These are phyloP conservation scores for Trissolcus basalis DNA, from an alignment of 1,140 invertebrate genomes.

Conservation along the genomic window DNA sequence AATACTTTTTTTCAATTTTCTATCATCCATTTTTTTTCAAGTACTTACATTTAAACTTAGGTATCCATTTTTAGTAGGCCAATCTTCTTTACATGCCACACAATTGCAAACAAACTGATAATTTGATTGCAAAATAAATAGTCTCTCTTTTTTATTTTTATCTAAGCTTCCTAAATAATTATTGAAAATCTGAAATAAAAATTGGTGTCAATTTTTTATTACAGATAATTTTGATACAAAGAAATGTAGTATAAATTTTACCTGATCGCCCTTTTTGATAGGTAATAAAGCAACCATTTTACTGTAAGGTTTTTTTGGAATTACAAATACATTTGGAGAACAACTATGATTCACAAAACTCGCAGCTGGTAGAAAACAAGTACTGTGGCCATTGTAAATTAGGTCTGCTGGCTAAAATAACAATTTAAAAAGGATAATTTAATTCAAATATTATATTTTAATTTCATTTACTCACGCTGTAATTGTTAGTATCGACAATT, in stretches of 20 bases:
- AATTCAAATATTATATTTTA: too few species aligned
- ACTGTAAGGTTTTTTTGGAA: slow-evolving; percentile 75
- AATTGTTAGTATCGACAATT: too few species aligned
- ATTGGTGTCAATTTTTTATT: neutral
- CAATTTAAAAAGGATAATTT: too few species aligned
- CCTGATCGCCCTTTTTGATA: slow-evolving; percentile 81
- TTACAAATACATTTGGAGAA: slow-evolving; percentile 87
- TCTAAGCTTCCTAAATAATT: neutral
- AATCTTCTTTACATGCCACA: slow-evolving; percentile 44
- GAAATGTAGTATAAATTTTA: slow-evolving; percentile 10
- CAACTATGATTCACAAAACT: slow-evolving; percentile 96
- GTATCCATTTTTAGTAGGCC: slow-evolving; percentile 25
- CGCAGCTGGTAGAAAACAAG: slow-evolving; percentile 73
- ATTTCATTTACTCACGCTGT: too few species aligned
- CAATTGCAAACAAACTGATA: slow-evolving; percentile 45
- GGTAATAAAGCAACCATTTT: slow-evolving; percentile 71
- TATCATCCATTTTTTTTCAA: neutral
- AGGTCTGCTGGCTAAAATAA: slow-evolving; percentile 3
- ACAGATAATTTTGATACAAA: too few species aligned
- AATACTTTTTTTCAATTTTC: too few species aligned
- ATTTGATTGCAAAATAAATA: neutral
- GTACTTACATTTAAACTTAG: neutral
- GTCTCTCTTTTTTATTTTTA: neutral
- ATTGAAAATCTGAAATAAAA: slow-evolving; percentile 38
- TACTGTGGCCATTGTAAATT: neutral